Conservation (phyloP, 2,888 invertebrate species). For the Stegana nigrithorax region DNA sequence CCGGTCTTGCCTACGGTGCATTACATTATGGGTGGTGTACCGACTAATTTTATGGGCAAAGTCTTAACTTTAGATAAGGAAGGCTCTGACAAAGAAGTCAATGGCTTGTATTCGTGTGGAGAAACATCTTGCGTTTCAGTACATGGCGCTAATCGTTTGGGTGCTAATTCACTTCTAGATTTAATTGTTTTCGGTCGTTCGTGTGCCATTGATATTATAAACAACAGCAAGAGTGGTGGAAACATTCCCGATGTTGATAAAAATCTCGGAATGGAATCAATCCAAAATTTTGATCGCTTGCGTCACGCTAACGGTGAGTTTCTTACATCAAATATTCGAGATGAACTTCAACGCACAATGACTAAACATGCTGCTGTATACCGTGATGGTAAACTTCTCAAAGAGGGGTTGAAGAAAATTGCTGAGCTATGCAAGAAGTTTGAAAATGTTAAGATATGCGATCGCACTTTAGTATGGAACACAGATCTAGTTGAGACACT, state of each 20-base stretch:
- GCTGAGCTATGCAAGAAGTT: constrained; percentile 79
- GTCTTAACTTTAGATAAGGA: constrained; percentile 69
- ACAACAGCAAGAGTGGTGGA: constrained; percentile 87
- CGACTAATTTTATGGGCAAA: constrained; percentile 96
- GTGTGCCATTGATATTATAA: constrained; percentile 89
- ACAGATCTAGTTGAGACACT: constrained; percentile 94
- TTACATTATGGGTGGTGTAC: constrained; percentile 99
- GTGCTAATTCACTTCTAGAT: constrained; percentile 97
- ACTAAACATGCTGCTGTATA: constrained; percentile 97
- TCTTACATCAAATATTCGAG: constrained; percentile 83
- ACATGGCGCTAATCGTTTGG: constrained; percentile 98
- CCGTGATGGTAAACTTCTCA: constrained; percentile 85
- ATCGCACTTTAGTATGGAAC: constrained; percentile 92
- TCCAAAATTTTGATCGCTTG: constrained; percentile 90
- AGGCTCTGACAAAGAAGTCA: constrained; percentile 72
- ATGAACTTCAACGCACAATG: constrained; percentile 96
- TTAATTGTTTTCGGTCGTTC: constrained; percentile 97
- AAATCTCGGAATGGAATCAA: constrained; percentile 88
- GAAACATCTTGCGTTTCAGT: constrained; percentile 96
- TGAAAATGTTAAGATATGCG: constrained; percentile 81
- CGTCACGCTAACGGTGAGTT: constrained; percentile 82
- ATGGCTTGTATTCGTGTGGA: constrained; percentile 93
- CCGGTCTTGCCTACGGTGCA: constrained; percentile 98
- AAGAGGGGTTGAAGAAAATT: constrained; percentile 83
- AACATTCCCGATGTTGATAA: constrained; percentile 76